Base-by-base conservation (phyloP, 2,797 vertebrate genomes). In the Cheirogaleus major region DNA sequence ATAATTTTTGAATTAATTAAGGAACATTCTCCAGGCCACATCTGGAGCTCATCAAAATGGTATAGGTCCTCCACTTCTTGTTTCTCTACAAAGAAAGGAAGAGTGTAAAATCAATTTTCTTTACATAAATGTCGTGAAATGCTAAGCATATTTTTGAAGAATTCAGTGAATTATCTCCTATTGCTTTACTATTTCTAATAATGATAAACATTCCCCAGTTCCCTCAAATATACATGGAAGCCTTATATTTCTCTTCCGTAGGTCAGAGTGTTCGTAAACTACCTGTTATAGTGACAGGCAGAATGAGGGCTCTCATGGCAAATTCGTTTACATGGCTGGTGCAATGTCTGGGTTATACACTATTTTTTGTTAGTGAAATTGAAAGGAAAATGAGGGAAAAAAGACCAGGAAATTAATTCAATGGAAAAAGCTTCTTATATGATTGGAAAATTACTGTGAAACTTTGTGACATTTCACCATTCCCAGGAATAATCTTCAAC, bases 331-430 rank as follows among this genome's bases (percentile, higher is more conserved):
- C 23, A 78, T 13, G 15, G 65, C 32, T 90, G 22, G 27, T 73
- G n/a, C 25, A 35, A 50, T 23, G 38, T 67, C 76, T 79, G 4
- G 1, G 67, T 89, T 72, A 23, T 25, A 61, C 7, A 52, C 17
- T 38, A 80, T 27, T 88, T 91, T 81, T 12, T 88, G 45, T 41
- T 84, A 96, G 63, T 75, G 17, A 95, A 95, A 82, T 30, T 65
- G 65, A 95, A 81, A 84, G 23, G 20, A 32, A 59, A 87, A 83
- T 15, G 83, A 82, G 67, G 35, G 7, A 48, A 20, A 35, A 82
- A 52, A 69, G 20, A 6, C 17, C 30, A 61, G 43, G 35, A 83
- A 93, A 67, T 81, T 50, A 82, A 88, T 65, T 90, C 23, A 55
- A 35, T 65, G 50, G 17, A 55, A 50, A 92, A 59, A 85, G 0